A percentile compares a stretch with the other conserved stretches of the same genome.
Evolutionary conservation across 2,888 invertebrate genomes (phyloP).

Genomic region (Orthonychiurus folsomi): DNA sequence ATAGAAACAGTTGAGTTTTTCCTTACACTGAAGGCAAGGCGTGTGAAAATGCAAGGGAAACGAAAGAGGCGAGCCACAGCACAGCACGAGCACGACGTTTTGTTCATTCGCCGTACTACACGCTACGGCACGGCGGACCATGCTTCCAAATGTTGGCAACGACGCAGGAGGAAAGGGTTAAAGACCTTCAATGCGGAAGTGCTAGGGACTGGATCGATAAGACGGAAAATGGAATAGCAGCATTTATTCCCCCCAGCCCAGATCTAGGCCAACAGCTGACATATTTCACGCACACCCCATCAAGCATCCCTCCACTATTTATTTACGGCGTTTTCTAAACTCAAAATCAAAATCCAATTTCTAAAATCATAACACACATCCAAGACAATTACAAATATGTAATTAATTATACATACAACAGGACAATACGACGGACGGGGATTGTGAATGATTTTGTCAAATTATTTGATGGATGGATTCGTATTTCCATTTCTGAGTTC

Average conservation of each 20-base stretch:
- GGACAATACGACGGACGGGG: no score
- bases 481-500: no score
- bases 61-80: no score
- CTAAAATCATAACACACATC: background rate
- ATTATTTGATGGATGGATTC: no score
- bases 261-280: conserved; percentile 37
- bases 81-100: no score
- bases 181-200: conserved; percentile 39
- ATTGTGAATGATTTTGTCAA: no score
- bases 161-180: conserved; percentile 28
- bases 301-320: background rate
- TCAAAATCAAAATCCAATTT: no score
- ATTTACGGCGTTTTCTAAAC: no score
- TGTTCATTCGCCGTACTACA: no score
- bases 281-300: conserved; percentile 22
- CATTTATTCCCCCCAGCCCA: conserved; percentile 14
- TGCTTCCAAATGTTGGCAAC: conserved; percentile 24
- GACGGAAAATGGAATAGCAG: conserved; percentile 27
- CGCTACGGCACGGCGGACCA: no score
- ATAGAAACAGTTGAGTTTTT: background rate
- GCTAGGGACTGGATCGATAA: conserved; percentile 21
- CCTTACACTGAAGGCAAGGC: background rate
- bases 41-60: background rate
- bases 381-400: conserved; percentile 1
- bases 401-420: no score